Percentiles rank a stretch among this genome's conserved stretches.
phyloP scores from a whole-genome alignment of 1,140 invertebrate genomes.

The Artemia franciscana region DNA sequence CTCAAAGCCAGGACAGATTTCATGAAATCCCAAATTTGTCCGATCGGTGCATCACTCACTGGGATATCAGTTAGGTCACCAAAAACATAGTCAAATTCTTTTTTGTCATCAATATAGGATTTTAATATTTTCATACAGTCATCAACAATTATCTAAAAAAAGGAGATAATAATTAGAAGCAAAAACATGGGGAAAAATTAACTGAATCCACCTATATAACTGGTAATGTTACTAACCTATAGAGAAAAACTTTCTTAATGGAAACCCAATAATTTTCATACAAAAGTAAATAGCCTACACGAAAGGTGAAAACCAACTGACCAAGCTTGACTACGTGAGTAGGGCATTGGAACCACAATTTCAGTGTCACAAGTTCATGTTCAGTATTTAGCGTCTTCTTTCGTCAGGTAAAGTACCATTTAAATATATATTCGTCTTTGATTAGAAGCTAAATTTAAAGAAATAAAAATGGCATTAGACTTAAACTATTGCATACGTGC shows the following conservation, averaged over 20 bases:
- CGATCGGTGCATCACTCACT: slow-evolving; percentile 38
- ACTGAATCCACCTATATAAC: background rate
- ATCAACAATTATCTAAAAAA: slow-evolving; percentile 54
- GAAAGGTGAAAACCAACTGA: too few species aligned
- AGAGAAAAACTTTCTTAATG: background rate
- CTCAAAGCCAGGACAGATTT: slow-evolving; percentile 52
- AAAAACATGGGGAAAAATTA: background rate
- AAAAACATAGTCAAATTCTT: slow-evolving; percentile 72
- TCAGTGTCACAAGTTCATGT: too few species aligned
- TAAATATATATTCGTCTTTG: too few species aligned
- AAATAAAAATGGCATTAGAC: too few species aligned
- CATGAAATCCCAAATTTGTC: slow-evolving; percentile 67
- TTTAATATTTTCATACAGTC: slow-evolving; percentile 64
- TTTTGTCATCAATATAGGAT: slow-evolving; percentile 47
- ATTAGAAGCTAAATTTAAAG: too few species aligned
- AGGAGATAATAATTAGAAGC: background rate
- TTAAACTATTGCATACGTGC: too few species aligned
- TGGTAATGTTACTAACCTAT: background rate
- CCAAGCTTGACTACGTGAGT: too few species aligned
- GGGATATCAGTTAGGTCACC: slow-evolving; percentile 81
- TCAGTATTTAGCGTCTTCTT: too few species aligned
- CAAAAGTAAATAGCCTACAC: too few species aligned
- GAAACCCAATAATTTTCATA: too few species aligned
- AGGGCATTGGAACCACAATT: too few species aligned
- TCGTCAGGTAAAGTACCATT: too few species aligned